These are phyloP conservation scores for Podarcis cretensis DNA, from an alignment of 2,113 vertebrate genomes.

Conservation along the genomic window DNA sequence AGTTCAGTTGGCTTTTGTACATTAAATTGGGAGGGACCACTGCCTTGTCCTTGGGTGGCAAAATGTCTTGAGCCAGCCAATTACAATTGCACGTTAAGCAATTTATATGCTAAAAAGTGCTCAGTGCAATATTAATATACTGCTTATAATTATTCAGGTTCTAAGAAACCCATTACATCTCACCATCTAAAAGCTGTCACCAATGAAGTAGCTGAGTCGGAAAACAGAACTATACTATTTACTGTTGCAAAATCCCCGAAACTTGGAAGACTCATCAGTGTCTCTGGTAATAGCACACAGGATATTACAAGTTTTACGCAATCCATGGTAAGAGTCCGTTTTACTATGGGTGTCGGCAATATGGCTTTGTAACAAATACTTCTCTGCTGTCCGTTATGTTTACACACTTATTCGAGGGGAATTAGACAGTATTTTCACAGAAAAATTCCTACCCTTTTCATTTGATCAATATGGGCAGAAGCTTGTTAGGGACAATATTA, in stretches of 20 bases:
- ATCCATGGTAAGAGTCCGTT: constrained; percentile 81
- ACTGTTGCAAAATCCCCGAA: constrained; percentile 78
- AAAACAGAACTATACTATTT: constrained; percentile 83
- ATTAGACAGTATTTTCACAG: background rate
- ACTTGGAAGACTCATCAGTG: constrained; percentile 81
- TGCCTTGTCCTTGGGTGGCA: too few relatives aligned
- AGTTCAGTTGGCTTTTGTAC: too few relatives aligned
- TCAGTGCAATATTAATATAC: background rate
- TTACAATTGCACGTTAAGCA: too few relatives aligned
- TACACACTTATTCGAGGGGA: background rate
- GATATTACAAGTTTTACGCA: constrained; percentile 87
- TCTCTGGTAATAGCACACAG: constrained; percentile 73
- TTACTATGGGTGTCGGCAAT: background rate
- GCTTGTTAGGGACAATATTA: background rate
- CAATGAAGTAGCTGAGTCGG: constrained; percentile 77
- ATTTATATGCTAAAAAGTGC: background rate
- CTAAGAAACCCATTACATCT: constrained; percentile 78
- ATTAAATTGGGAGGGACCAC: too few relatives aligned
- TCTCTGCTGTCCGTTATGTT: constrained; percentile 18
- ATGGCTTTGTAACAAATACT: background rate
- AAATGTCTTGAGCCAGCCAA: too few relatives aligned
- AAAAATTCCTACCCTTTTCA: background rate
- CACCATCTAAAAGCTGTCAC: constrained; percentile 82
- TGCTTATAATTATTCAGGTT: constrained; percentile 74
- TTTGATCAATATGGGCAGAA: background rate